A percentile compares a stretch with the other conserved stretches of the same genome.
Evolutionary conservation across 2,113 vertebrate genomes (phyloP).

Genomic region (Phyllostomus hastatus): DNA sequence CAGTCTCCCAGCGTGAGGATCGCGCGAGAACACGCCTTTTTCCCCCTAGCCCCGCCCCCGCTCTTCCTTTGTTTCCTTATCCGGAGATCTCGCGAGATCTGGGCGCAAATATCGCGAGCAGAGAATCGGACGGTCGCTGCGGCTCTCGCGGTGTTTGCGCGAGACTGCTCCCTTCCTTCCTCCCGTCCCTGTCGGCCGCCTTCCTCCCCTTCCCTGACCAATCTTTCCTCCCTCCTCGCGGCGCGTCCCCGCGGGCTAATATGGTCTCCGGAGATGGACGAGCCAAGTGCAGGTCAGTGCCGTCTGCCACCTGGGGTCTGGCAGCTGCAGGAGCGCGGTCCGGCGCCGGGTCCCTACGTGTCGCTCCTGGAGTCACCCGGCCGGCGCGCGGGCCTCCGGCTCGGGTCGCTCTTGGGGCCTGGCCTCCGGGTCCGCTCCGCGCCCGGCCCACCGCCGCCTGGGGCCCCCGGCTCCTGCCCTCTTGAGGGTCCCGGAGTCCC

Average conservation of each 20-base stretch:
- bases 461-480: background rate
- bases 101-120: conserved; percentile 37
- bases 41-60: background rate
- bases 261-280: conserved; percentile 80
- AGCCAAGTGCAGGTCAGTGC: conserved; percentile 75
- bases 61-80: conserved; percentile 57
- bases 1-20: rapidly evolving
- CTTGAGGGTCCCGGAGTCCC: background rate
- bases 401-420: background rate
- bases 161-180: conserved; percentile 10
- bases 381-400: background rate
- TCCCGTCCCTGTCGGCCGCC: background rate
- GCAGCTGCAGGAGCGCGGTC: background rate
- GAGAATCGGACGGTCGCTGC: background rate
- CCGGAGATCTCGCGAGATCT: conserved; percentile 57
- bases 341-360: background rate
- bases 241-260: conserved; percentile 62
- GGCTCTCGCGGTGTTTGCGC: conserved; percentile 70
- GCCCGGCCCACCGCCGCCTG: background rate
- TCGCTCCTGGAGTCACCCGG: background rate
- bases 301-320: background rate
- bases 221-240: background rate
- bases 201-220: background rate
- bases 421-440: background rate
- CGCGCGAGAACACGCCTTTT: rapidly evolving